These are phyloP conservation scores for Paratrypauchen microcephalus DNA, from an alignment of 2,797 vertebrate species.

Conservation along the genomic window DNA sequence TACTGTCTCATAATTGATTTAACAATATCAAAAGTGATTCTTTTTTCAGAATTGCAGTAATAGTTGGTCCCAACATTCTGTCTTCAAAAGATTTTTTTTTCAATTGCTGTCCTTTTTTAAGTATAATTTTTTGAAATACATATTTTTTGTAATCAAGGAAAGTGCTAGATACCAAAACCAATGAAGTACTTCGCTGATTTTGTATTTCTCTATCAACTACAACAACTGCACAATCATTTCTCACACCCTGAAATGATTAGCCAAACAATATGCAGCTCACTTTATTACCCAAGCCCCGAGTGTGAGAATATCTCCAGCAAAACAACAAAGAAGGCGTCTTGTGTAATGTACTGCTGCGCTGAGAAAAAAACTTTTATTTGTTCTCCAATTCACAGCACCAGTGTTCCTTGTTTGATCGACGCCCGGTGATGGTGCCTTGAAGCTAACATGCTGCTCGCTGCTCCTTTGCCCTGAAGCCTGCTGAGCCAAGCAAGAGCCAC, in stretches of 20 bases:
- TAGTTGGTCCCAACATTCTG: background rate
- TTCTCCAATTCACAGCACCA: constrained; percentile 21
- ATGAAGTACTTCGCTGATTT: background rate
- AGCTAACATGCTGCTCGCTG: constrained; percentile 33
- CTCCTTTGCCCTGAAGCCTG: constrained; percentile 25
- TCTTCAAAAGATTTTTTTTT: too few species aligned
- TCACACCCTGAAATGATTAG: background rate
- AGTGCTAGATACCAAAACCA: background rate
- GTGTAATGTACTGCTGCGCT: constrained; percentile 5
- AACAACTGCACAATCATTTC: background rate
- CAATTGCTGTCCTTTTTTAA: too few species aligned
- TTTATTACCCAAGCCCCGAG: constrained; percentile 4
- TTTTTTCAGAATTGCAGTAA: background rate
- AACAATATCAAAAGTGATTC: background rate
- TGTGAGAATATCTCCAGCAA: background rate
- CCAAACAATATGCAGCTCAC: constrained; percentile 4
- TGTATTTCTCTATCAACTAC: background rate
- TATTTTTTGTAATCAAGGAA: background rate
- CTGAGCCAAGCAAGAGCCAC: constrained; percentile 41
- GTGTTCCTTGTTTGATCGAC: constrained; percentile 45
- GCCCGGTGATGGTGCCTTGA: constrained; percentile 27
- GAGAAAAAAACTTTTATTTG: constrained; percentile 24
- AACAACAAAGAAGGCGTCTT: constrained; percentile 11
- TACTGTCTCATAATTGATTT: background rate
- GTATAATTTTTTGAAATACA: too few species aligned